Base-by-base conservation (phyloP, 2,888 invertebrate genomes). In the Caenorhabditis japonica region DNA sequence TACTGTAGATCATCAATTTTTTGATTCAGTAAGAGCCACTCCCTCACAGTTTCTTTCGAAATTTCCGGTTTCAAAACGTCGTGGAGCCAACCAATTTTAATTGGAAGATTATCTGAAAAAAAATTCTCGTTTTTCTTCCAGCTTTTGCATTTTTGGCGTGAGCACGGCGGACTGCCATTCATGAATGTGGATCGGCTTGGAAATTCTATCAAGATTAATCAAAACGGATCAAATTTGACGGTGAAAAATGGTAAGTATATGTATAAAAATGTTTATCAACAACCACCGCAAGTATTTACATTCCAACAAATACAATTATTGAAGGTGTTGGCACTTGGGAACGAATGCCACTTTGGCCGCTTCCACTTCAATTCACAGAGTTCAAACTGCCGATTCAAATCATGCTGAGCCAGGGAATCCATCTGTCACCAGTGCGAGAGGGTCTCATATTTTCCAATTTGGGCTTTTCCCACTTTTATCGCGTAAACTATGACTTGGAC, bases 351-450 rank as follows among this genome's bases (percentile, higher is more conserved):
- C 58, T 76, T 0, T 80, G 80, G 80, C 80, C 80, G 25, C 53
- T 80, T 13, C 62, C 74, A 34, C 30, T 78, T 34, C 58, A 78
- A 17, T 80, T 80, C 55, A 75, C 76, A 17, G 75, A 76, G 30
- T 80, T 80, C 72, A 70, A 74, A 30, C 52, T 80, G 3, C 80
- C 80, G 2, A 60, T 78, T 27, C 51, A 75, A 17, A 55, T 80
- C 19, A 80, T 80, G 80, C 53, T 80, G 12, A 77, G 77, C 46
- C 76, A 80, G 25, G 76, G 75, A 10, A 68, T 80, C 13, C 76
- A 80, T 19, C 19, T 80, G 23, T 75, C 76, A 1, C 77, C 77
- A 2, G 70, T 80, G 0, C 46, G 76, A 19, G 77, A 78, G 10
- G 75, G 71, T 1, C 38, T 62, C 8, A 61, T 75, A 8, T 75